phyloP scores from a whole-genome alignment of 2,888 invertebrate species.

The Brachyopa scutellaris region DNA sequence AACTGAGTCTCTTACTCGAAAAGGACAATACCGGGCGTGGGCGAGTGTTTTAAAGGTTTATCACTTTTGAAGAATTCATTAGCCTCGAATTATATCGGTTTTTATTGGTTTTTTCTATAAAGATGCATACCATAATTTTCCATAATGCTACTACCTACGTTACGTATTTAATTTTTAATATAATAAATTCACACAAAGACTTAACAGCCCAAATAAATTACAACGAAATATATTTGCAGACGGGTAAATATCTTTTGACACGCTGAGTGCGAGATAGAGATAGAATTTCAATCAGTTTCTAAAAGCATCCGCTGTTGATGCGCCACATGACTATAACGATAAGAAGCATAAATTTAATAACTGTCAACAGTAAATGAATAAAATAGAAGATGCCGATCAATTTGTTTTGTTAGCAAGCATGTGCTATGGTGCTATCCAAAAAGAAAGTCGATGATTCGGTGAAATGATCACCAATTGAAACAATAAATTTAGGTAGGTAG shows the following conservation, averaged over 20 bases:
- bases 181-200: too few relatives aligned
- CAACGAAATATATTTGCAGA: not conserved
- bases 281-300: conserved; percentile 30
- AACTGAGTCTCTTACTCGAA: too few relatives aligned
- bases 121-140: too few relatives aligned
- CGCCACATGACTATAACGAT: conserved; percentile 42
- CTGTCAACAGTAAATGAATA: conserved; percentile 47
- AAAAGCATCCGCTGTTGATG: conserved; percentile 23
- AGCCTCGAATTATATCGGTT: too few relatives aligned
- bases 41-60: too few relatives aligned
- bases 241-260: not conserved
- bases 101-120: too few relatives aligned
- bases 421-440: not conserved
- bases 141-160: too few relatives aligned
- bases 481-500: not conserved
- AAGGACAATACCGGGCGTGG: too few relatives aligned
- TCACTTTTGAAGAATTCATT: too few relatives aligned
- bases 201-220: not conserved
- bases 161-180: too few relatives aligned
- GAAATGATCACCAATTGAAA: not conserved
- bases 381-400: conserved; percentile 47
- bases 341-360: conserved; percentile 61
- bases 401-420: conserved; percentile 41
- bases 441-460: conserved; percentile 1
- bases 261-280: not conserved